These are phyloP conservation scores for Morpho deidamia DNA, from an alignment of 2,888 invertebrate genomes.

Conservation along the genomic window DNA sequence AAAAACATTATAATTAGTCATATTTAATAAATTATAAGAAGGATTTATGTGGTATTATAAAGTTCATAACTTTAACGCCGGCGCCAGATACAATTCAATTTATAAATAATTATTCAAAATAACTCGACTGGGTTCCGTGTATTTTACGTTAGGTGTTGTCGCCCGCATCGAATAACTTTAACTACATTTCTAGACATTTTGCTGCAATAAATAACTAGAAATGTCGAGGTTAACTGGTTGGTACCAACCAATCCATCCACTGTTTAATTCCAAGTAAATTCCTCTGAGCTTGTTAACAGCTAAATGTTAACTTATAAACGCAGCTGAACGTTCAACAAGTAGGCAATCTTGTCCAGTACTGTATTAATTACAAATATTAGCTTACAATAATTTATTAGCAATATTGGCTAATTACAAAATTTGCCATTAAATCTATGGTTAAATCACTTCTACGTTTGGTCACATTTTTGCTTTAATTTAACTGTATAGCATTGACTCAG, in stretches of 20 bases:
- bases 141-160: slow-evolving; percentile 24
- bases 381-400: too few species aligned
- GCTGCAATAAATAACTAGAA: slow-evolving; percentile 27
- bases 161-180: slow-evolving; percentile 19
- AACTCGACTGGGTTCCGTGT: slow-evolving; percentile 5
- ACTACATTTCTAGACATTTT: slow-evolving; percentile 27
- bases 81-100: neutral
- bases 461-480: too few species aligned
- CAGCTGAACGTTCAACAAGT: too few species aligned
- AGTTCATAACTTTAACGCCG: neutral
- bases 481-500: too few species aligned
- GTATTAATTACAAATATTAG: neutral
- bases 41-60: neutral
- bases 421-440: too few species aligned
- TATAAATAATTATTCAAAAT: slow-evolving; percentile 14
- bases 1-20: too few species aligned
- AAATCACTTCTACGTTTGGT: too few species aligned
- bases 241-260: slow-evolving; percentile 12
- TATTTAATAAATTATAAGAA: too few species aligned
- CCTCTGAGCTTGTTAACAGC: slow-evolving; percentile 13
- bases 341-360: neutral
- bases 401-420: too few species aligned
- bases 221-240: slow-evolving; percentile 31
- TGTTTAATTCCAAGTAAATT: slow-evolving; percentile 23
- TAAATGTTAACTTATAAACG: neutral